A percentile compares a stretch with the other conserved stretches of the same genome.
Evolutionary conservation across 2,113 vertebrate species (phyloP).

Genomic region (Tympanuchus pallidicinctus): DNA sequence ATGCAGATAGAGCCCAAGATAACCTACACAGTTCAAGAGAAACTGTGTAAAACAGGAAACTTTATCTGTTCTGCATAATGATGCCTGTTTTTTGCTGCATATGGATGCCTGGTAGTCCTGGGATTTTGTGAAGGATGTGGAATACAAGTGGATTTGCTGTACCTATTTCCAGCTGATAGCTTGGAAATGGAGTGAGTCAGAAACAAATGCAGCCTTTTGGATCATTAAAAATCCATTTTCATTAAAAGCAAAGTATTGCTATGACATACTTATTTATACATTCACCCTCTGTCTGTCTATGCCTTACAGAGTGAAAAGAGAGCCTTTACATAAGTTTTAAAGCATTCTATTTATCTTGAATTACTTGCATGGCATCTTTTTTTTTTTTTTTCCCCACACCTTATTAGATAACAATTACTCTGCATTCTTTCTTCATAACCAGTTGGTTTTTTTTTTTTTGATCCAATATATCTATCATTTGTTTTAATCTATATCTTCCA

Average conservation of each 20-base stretch:
- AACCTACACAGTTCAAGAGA: background rate
- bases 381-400: background rate
- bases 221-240: slow-evolving; percentile 60
- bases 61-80: slow-evolving; percentile 21
- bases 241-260: slow-evolving; percentile 46
- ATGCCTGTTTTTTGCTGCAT: background rate
- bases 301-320: slow-evolving; percentile 23
- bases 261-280: slow-evolving; percentile 38
- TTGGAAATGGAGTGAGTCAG: slow-evolving; percentile 41
- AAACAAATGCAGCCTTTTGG: slow-evolving; percentile 11
- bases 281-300: slow-evolving; percentile 12
- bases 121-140: slow-evolving; percentile 36
- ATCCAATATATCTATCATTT: slow-evolving; percentile 47
- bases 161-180: background rate
- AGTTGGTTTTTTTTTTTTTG: slow-evolving; percentile 32
- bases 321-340: slow-evolving; percentile 55
- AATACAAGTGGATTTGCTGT: slow-evolving; percentile 26
- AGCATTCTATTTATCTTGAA: slow-evolving; percentile 40
- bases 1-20: slow-evolving; percentile 22
- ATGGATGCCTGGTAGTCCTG: background rate
- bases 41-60: background rate
- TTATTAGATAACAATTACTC: slow-evolving; percentile 44
- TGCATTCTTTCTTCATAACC: slow-evolving; percentile 53
- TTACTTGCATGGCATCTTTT: background rate
- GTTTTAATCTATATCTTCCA: slow-evolving; percentile 57